These are phyloP conservation scores for Gadopsis bispinosus DNA, from an alignment of 2,797 vertebrate genomes.

Conservation along the genomic window DNA sequence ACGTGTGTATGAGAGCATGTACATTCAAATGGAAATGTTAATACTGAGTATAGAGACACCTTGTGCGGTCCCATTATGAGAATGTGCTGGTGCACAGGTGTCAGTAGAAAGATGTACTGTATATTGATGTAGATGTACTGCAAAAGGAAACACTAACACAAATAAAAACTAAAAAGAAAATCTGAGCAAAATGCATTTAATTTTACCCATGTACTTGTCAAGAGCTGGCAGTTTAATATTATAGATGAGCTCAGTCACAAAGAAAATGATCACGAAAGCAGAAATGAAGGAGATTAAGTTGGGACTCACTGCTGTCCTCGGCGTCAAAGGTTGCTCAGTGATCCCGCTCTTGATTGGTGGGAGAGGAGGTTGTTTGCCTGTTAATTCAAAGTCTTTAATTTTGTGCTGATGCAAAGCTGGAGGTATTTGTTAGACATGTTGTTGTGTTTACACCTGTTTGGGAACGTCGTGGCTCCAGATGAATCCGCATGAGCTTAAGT, in stretches of 20 bases:
- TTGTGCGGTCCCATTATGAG: constrained; percentile 26
- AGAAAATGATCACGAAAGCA: constrained; percentile 4
- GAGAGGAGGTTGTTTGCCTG: constrained; percentile 1
- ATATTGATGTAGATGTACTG: constrained; percentile 19
- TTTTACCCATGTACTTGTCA: background rate
- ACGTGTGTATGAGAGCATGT: constrained; percentile 1
- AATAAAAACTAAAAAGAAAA: background rate
- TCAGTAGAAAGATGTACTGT: constrained; percentile 20
- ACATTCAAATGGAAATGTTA: constrained; percentile 28
- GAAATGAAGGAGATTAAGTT: background rate
- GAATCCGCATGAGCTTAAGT: background rate
- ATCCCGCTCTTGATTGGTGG: background rate
- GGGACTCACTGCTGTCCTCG: background rate
- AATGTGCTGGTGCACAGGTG: constrained; percentile 8
- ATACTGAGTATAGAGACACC: constrained; percentile 14
- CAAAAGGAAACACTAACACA: constrained; percentile 15
- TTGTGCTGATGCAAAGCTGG: background rate
- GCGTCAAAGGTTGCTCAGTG: background rate
- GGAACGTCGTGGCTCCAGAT: constrained; percentile 1
- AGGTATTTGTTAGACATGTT: constrained; percentile 2
- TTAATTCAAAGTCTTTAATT: constrained; percentile 15
- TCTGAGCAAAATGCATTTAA: constrained; percentile 12
- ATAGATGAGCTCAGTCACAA: background rate
- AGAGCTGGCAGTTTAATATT: constrained; percentile 16
- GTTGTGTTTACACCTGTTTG: constrained; percentile 21